Percentiles rank a stretch among this genome's conserved stretches.
phyloP scores from a whole-genome alignment of 2,113 vertebrate genomes.

The Carlito syrichta region DNA sequence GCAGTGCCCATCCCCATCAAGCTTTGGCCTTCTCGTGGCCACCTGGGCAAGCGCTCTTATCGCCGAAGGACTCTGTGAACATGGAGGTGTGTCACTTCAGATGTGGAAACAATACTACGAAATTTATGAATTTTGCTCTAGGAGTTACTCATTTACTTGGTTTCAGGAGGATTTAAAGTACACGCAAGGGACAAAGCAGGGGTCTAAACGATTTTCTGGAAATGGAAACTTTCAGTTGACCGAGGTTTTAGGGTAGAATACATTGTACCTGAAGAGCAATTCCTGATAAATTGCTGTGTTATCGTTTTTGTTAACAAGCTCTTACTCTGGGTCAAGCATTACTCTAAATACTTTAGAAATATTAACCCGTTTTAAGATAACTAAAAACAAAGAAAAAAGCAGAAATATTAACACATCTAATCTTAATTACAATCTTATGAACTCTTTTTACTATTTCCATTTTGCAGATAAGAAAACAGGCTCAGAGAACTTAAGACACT shows the following conservation, averaged over 20 bases:
- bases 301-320: not conserved
- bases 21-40: not conserved
- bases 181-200: not conserved
- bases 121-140: not conserved
- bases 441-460: not conserved
- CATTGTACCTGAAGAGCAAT: not conserved
- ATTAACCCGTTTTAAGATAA: too few species aligned
- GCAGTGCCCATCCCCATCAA: not conserved
- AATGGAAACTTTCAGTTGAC: not conserved
- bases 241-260: not conserved
- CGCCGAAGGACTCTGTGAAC: not conserved
- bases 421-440: not conserved
- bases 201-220: not conserved
- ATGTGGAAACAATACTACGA: not conserved
- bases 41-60: not conserved
- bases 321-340: not conserved
- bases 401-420: not conserved
- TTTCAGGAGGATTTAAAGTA: not conserved
- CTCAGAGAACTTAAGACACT: not conserved
- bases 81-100: rapidly evolving
- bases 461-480: not conserved
- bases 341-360: not conserved
- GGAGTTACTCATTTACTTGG: not conserved
- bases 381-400: too few species aligned
- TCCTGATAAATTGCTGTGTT: not conserved